These are phyloP conservation scores for Deroptyus accipitrinus DNA, from an alignment of 2,113 vertebrate species.

Conservation along the genomic window DNA sequence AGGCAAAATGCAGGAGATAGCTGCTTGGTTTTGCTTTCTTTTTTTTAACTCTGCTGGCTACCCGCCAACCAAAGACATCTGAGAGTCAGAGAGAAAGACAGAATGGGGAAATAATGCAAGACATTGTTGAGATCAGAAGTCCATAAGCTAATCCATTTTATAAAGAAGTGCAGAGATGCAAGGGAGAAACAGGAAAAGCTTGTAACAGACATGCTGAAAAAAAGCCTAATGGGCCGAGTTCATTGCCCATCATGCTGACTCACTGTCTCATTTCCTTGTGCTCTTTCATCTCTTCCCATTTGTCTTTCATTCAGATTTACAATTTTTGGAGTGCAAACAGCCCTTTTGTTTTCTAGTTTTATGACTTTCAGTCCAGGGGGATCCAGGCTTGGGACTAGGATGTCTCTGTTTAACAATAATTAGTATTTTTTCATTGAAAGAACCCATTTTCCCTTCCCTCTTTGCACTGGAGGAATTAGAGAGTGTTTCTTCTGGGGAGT, in stretches of 20 bases:
- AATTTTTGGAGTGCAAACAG: background rate
- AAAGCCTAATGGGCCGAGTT: background rate
- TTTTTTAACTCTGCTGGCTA: background rate
- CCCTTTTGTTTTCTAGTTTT: background rate
- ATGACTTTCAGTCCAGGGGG: rapidly evolving
- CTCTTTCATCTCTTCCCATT: background rate
- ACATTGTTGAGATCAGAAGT: background rate
- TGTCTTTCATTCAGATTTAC: background rate
- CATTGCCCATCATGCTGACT: background rate
- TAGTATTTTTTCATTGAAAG: background rate
- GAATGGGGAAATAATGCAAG: background rate
- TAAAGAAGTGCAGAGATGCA: background rate
- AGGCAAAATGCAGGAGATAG: background rate
- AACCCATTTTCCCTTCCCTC: background rate
- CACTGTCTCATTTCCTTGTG: background rate
- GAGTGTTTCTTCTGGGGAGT: conserved; percentile 7
- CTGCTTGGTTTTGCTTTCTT: background rate
- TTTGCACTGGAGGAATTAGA: background rate
- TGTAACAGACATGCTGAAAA: background rate
- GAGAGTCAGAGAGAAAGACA: background rate
- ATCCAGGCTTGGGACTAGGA: background rate
- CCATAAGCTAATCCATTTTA: background rate
- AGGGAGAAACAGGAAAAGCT: background rate
- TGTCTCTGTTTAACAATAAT: rapidly evolving
- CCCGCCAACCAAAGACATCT: background rate